A percentile compares a stretch with the other conserved stretches of the same genome.
Evolutionary conservation across 2,113 vertebrate species (phyloP).

Genomic region (Sebastes schlegelii): DNA sequence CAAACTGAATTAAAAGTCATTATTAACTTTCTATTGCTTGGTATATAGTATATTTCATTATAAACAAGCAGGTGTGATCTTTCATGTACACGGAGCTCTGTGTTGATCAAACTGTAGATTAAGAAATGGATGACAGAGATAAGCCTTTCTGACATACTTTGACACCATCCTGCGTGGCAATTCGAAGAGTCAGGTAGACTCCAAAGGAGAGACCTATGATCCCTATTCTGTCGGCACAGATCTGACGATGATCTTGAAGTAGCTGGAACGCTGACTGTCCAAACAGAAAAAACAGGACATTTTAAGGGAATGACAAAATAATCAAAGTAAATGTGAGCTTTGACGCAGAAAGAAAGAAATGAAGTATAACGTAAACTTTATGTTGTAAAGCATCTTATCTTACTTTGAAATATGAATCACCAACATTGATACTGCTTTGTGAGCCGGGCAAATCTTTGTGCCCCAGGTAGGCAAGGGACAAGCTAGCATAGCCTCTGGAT

Average conservation of each 20-base stretch:
- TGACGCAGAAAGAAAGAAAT: neutral
- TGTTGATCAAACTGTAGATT: neutral
- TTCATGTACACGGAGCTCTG: neutral
- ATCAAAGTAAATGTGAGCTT: neutral
- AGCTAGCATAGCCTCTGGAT: constrained; percentile 71
- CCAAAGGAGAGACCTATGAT: constrained; percentile 76
- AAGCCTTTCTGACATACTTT: constrained; percentile 56
- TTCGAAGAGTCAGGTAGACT: constrained; percentile 61
- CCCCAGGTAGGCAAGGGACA: constrained; percentile 70
- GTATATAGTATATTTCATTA: neutral
- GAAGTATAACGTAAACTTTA: neutral
- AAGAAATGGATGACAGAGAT: neutral
- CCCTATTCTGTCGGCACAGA: constrained; percentile 70
- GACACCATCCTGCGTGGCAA: constrained; percentile 44
- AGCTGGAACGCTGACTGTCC: constrained; percentile 72
- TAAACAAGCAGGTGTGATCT: neutral
- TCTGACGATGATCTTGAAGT: constrained; percentile 70
- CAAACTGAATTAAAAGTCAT: neutral
- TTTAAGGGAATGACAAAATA: neutral
- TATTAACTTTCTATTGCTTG: neutral
- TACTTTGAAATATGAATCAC: constrained; percentile 76
- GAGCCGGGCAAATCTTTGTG: constrained; percentile 76
- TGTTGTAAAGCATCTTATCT: neutral
- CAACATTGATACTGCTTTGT: constrained; percentile 47
- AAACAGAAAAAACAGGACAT: constrained; percentile 12